Percentiles rank a stretch among this genome's conserved stretches.
These are phyloP conservation scores for Pherbina coryleti DNA, from an alignment of 2,888 invertebrate species.

Conservation along the genomic window DNA sequence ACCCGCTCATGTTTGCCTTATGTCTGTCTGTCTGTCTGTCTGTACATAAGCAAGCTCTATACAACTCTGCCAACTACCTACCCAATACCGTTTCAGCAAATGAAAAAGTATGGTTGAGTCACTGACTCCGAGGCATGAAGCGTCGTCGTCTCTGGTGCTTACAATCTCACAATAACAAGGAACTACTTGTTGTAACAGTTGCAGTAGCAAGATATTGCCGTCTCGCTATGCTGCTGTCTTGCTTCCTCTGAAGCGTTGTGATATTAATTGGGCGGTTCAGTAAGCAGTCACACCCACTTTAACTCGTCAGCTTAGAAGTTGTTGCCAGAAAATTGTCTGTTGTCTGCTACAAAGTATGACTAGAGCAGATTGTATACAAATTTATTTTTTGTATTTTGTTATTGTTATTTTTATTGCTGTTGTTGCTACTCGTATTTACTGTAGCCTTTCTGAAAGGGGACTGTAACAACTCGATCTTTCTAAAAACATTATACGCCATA, in stretches of 20 bases:
- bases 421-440: neutral
- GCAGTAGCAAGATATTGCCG: neutral
- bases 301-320: neutral
- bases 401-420: too few relatives aligned
- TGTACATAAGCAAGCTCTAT: neutral
- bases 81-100: neutral
- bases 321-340: neutral
- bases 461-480: too few relatives aligned
- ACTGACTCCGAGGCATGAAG: neutral
- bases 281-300: constrained; percentile 8
- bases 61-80: neutral
- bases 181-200: neutral
- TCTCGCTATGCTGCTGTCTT: neutral
- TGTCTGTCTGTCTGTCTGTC: neutral
- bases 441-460: neutral
- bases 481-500: too few relatives aligned
- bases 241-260: neutral
- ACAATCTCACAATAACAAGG: neutral
- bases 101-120: neutral
- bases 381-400: too few relatives aligned
- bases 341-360: too few relatives aligned
- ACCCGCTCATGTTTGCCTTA: too few relatives aligned
- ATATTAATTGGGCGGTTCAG: constrained; percentile 8
- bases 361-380: too few relatives aligned
- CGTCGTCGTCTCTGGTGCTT: neutral